Evolutionary conservation across 2,888 invertebrate species (phyloP), one percentile per base, ranked within the genome.

Genomic region (Magallana nippona): DNA sequence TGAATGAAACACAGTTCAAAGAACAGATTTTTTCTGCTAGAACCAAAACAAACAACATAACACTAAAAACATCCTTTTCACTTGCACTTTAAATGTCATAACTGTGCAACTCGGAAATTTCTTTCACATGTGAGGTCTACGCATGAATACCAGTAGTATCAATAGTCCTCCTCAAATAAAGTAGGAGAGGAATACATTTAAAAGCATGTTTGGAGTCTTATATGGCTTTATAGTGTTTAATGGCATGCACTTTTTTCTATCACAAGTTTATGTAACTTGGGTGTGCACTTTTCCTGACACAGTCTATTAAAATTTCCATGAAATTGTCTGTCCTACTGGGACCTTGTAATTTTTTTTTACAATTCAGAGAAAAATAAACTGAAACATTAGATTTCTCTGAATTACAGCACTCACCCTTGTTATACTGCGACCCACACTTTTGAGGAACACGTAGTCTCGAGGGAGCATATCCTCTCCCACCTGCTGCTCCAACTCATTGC

Each of bases 361-460:
- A 5, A 44, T 44, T 44, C 44, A 27, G 13, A n/a, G 27, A 71
- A 22, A 13, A 15, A 27, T 71, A 71, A 71, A 71, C 71, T 13
- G n/a, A 13, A 71, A 78, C 55, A 78, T 55, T 13, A 55, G 15
- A 19, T 22, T 22, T 22, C 13, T 11, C 19, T 1, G 27, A 79
- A 55, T n/a, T 11, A 17, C 55, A 32, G 15, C 27, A 88, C 89
- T 87, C 91, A 93, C 95, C 94, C 94, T 93, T 63, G 95, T 95
- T 88, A 95, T 94, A 90, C 95, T 95, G 87, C 95, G 92, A n/a
- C 95, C 95, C n/a, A 95, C 95, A 88, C 95, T 94, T 89, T 94
- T 92, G 19, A 95, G 93, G 89, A 95, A 95, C 79, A 95, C 94
- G 90, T 93, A 95, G 84, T 95, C 94, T 81, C 93, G 89, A 13